Base-by-base conservation (phyloP, 2,888 invertebrate species). In the Erebia aethiops region DNA sequence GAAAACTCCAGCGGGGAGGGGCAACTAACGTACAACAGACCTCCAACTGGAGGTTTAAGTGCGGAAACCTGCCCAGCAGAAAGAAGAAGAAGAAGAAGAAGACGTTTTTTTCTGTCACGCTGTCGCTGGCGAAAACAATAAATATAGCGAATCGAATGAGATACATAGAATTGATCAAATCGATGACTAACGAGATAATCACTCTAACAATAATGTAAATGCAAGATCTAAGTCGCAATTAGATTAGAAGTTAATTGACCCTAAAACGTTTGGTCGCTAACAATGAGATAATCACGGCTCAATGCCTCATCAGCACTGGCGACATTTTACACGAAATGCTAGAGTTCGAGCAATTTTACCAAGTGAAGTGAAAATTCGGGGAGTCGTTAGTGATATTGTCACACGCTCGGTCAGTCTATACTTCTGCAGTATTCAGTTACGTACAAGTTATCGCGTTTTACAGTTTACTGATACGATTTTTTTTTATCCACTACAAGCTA, bases 381-480 rank as follows among this genome's bases (percentile, higher is more conserved):
- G 70, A 68, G 62, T 74, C 74, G 68, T 74, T 74, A 74, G 72
- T 66, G 66, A 74, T 74, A 74, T 74, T 74, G 74, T 73, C 56
- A 26, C 18, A 13, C 10, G 56, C 1, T 2, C 9, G 49, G 46
- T 21, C 21, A 21, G 46, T 11, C 9, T 1, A n/a, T n/a, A 14
- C 62, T 62, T 21, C 46, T 61, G 61, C 61, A 62, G 18, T n/a
- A 16, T 49, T 49, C 60, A 58, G 35, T 2, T 35, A 41, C 26
- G 41, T 14, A n/a, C n/a, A 14, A 14, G n/a, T 35, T 9, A n/a
- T 13, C 8, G 52, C 9, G 16, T n/a, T 52, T 52, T 35, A 35
- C 35, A 35, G 35, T 35, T 52, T 16, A 52, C n/a, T 51, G 1
- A 51, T n/a, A n/a, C 26, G n/a, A n/a, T n/a, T n/a, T n/a, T n/a